Percentiles rank a stretch among this genome's conserved stretches.
phyloP scores from a whole-genome alignment of 2,888 invertebrate species.

The Thymelicus sylvestris region DNA sequence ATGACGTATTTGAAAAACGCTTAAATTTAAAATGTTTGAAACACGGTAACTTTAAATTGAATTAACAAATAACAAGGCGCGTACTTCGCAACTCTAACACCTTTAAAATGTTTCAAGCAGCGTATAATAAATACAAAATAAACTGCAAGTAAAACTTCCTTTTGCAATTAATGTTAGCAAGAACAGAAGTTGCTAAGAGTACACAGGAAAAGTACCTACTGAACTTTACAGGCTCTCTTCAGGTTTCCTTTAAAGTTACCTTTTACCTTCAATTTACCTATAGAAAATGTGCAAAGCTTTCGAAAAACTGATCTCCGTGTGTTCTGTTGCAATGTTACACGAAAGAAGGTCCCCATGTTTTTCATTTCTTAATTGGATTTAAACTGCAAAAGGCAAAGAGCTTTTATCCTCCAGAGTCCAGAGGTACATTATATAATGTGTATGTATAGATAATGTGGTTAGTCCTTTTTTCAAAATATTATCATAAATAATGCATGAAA shows the following conservation, averaged over 20 bases:
- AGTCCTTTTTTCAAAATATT: too few relatives aligned
- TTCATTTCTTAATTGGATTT: too few relatives aligned
- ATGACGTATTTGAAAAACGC: neutral
- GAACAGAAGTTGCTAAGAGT: conserved; percentile 16
- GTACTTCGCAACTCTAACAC: conserved; percentile 21
- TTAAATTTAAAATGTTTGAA: conserved; percentile 13
- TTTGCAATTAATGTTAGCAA: conserved; percentile 54
- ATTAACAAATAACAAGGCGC: conserved; percentile 26
- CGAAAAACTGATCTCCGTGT: neutral
- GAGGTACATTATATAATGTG: too few relatives aligned
- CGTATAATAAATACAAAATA: conserved; percentile 46
- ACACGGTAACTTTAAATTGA: conserved; percentile 22
- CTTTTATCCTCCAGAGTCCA: too few relatives aligned
- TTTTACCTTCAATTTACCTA: neutral
- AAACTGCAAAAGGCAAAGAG: too few relatives aligned
- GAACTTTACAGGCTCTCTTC: conserved; percentile 3
- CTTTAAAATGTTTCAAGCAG: conserved; percentile 32
- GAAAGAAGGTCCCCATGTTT: too few relatives aligned
- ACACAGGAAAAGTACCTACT: conserved; percentile 5
- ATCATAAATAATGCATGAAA: too few relatives aligned
- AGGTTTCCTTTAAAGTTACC: neutral
- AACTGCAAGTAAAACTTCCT: conserved; percentile 46
- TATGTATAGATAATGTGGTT: too few relatives aligned
- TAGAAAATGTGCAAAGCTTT: neutral
- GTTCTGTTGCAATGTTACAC: too few relatives aligned